phyloP scores from a whole-genome alignment of 1,140 invertebrate species.

The Brachionus rubens region DNA sequence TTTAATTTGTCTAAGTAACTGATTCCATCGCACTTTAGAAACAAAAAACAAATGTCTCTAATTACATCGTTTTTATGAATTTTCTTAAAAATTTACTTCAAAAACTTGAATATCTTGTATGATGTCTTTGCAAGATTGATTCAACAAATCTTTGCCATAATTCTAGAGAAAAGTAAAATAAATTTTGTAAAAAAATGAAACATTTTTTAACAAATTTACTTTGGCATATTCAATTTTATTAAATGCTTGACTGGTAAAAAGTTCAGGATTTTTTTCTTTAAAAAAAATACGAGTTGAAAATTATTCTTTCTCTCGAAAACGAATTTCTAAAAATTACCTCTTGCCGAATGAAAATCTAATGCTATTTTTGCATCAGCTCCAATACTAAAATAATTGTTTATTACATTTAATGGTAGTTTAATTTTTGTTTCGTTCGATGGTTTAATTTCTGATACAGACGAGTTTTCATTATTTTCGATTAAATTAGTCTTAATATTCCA shows the following conservation, averaged over 20 bases:
- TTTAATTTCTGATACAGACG: not conserved
- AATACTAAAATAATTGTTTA: slow-evolving; percentile 62
- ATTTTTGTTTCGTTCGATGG: slow-evolving; percentile 39
- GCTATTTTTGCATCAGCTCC: slow-evolving; percentile 61
- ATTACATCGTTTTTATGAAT: not conserved
- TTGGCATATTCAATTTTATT: slow-evolving; percentile 46
- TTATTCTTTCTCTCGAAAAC: not conserved
- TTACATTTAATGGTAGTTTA: slow-evolving; percentile 51
- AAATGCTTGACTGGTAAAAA: slow-evolving; percentile 45
- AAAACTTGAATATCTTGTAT: slow-evolving; percentile 43
- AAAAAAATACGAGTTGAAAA: not conserved
- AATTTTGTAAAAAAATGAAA: not conserved
- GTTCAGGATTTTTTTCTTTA: slow-evolving; percentile 40
- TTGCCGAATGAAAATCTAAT: slow-evolving; percentile 60
- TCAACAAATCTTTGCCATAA: slow-evolving; percentile 43
- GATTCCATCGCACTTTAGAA: slow-evolving; percentile 15
- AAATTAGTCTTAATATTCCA: slow-evolving; percentile 26
- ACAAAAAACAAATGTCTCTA: not conserved
- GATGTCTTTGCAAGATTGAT: slow-evolving; percentile 42
- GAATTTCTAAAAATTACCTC: not conserved
- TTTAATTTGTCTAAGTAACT: slow-evolving; percentile 28
- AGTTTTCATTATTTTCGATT: not conserved
- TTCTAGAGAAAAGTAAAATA: not conserved
- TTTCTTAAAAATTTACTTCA: not conserved
- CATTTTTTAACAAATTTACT: not conserved